Conservation (phyloP, 2,888 invertebrate species). For the Plagiodera versicolora region DNA sequence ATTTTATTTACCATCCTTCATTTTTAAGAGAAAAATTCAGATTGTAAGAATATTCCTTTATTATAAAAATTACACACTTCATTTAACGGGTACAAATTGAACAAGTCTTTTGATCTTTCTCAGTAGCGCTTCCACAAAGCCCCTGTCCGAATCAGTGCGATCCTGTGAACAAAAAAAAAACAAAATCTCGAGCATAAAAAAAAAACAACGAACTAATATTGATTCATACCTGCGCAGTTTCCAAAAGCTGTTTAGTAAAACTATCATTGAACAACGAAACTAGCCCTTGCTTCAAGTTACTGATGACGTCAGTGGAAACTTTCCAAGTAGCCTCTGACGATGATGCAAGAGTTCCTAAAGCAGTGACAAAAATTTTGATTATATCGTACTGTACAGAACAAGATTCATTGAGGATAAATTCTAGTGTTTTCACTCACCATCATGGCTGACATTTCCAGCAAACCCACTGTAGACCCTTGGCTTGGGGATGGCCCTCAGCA, state of each 20-base stretch:
- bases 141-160: conserved; percentile 65
- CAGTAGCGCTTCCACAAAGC: conserved; percentile 73
- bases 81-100: conserved; percentile 66
- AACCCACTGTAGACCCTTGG: conserved; percentile 42
- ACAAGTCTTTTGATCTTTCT: conserved; percentile 79
- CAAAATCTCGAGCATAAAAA: no score
- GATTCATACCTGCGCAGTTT: conserved; percentile 55
- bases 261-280: conserved; percentile 76
- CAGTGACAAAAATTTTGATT: neutral
- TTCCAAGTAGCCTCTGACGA: conserved; percentile 60
- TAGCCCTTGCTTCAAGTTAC: conserved; percentile 70
- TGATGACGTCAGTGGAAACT: conserved; percentile 64
- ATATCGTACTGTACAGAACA: neutral
- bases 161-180: conserved; percentile 55
- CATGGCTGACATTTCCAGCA: conserved; percentile 37
- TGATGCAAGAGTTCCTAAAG: conserved; percentile 52
- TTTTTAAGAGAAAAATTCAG: no score
- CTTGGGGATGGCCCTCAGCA: conserved; percentile 63
- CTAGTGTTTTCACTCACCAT: conserved; percentile 42
- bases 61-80: conserved; percentile 16
- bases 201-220: no score
- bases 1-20: no score
- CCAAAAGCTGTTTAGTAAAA: conserved; percentile 73
- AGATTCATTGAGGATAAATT: no score
- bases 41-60: neutral